Conservation (phyloP, 2,797 vertebrate species). For the Eulemur albifrons region DNA sequence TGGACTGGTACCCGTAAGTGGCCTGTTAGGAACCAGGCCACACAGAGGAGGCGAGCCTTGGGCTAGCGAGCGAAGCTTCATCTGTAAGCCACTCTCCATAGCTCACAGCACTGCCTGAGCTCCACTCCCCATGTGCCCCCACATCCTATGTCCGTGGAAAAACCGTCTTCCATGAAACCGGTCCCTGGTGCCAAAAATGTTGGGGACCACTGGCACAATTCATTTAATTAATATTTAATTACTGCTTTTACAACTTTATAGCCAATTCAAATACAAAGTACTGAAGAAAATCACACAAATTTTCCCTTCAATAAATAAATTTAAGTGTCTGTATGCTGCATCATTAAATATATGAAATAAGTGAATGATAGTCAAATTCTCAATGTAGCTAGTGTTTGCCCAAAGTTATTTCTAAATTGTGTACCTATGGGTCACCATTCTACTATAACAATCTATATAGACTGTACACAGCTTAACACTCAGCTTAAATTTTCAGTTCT, state of each 20-base stretch:
- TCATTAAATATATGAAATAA: background rate
- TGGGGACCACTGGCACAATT: too few relatives aligned
- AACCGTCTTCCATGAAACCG: too few relatives aligned
- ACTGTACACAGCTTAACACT: background rate
- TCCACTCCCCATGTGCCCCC: too few relatives aligned
- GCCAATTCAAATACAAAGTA: conserved; percentile 9
- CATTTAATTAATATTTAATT: background rate
- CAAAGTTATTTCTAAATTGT: background rate
- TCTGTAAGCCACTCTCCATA: too few relatives aligned
- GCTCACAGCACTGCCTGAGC: too few relatives aligned
- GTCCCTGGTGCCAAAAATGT: too few relatives aligned
- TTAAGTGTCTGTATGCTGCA: background rate
- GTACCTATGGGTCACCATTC: background rate
- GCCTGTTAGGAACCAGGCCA: too few relatives aligned
- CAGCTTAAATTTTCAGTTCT: background rate
- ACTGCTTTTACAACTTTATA: background rate
- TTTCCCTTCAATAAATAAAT: background rate
- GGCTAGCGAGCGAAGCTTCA: too few relatives aligned
- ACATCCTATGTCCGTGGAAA: too few relatives aligned
- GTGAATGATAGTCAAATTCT: background rate
- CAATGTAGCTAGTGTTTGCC: background rate
- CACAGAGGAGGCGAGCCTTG: too few relatives aligned
- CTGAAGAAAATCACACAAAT: background rate
- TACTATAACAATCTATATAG: background rate
- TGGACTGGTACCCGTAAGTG: too few relatives aligned